Evolutionary conservation across 2,113 vertebrate species (phyloP).

Genomic region (Campylomormyrus tamandua): DNA sequence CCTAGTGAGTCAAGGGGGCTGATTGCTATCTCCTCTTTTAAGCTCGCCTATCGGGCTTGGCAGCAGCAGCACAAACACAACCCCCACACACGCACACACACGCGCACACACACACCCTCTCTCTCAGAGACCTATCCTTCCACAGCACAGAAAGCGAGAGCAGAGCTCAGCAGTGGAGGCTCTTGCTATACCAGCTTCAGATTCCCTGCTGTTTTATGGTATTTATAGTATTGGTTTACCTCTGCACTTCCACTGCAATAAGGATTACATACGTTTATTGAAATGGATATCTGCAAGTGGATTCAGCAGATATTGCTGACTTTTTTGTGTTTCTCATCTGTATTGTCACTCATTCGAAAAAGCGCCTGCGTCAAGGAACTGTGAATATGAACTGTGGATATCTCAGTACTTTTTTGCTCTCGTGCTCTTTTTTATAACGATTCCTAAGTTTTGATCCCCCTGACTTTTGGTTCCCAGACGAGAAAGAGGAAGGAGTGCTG

Average conservation of each 20-base stretch:
- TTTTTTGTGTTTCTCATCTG: background rate
- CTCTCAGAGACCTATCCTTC: conserved; percentile 2
- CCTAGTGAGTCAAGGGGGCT: conserved; percentile 54
- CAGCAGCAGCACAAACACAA: conserved; percentile 33
- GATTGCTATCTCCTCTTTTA: conserved; percentile 45
- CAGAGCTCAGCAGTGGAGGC: conserved; percentile 8
- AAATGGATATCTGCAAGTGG: conserved; percentile 51
- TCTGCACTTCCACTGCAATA: conserved; percentile 22
- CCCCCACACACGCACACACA: conserved; percentile 23
- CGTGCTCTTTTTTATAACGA: background rate
- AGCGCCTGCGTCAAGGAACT: background rate
- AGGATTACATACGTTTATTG: conserved; percentile 22
- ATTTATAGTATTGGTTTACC: background rate
- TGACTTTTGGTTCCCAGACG: conserved; percentile 60
- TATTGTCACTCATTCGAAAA: background rate
- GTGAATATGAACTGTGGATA: background rate
- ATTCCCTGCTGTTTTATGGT: conserved; percentile 38
- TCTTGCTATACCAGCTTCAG: conserved; percentile 16
- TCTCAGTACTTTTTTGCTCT: background rate
- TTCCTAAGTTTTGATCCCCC: background rate
- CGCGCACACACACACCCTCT: conserved; percentile 31
- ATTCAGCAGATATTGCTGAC: conserved; percentile 38
- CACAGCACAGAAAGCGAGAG: background rate
- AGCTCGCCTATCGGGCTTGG: conserved; percentile 18
- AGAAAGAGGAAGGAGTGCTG: conserved; percentile 83